phyloP scores from a whole-genome alignment of 2,113 vertebrate species.

The Sylvia atricapilla region DNA sequence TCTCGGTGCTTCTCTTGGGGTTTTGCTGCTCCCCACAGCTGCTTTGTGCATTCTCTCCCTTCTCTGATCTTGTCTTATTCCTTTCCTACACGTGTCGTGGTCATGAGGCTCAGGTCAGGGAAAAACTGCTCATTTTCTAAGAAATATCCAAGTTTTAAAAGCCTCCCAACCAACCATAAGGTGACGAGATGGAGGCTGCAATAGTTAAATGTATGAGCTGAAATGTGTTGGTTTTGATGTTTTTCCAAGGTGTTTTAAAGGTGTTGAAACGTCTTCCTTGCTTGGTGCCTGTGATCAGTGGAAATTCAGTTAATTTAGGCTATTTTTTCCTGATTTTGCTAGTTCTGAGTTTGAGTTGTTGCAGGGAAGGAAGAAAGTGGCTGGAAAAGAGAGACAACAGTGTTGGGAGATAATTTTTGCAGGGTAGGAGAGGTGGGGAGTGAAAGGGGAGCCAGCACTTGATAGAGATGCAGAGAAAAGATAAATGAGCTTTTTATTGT shows the following conservation, averaged over 20 bases:
- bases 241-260: neutral
- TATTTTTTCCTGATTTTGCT: neutral
- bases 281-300: neutral
- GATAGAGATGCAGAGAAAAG: neutral
- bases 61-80: neutral
- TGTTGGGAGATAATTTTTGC: neutral
- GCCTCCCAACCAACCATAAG: neutral
- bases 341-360: neutral
- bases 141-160: neutral
- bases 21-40: neutral
- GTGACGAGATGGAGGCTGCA: rapidly evolving
- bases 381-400: neutral
- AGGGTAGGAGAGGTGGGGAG: neutral
- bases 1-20: neutral
- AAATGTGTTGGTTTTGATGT: neutral
- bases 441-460: neutral
- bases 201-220: neutral
- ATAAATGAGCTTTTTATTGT: neutral
- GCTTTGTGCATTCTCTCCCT: neutral
- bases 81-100: neutral
- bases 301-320: neutral
- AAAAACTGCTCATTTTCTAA: neutral
- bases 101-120: neutral
- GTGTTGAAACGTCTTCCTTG: neutral
- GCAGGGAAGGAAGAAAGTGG: neutral